These are phyloP conservation scores for Molossus molossus DNA, from an alignment of 2,797 vertebrate species.

Conservation along the genomic window DNA sequence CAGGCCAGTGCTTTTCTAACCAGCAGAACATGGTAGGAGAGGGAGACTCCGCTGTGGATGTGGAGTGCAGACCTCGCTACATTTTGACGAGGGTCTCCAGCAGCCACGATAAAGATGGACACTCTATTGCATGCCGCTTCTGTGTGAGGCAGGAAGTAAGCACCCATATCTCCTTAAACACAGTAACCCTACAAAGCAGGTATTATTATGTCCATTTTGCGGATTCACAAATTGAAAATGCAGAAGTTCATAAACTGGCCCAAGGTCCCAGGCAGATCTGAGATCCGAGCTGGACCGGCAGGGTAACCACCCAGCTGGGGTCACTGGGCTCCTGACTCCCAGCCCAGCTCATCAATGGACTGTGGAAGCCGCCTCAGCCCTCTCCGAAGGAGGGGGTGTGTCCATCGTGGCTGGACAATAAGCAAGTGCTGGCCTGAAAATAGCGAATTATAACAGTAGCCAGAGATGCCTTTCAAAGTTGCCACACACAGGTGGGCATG, in stretches of 20 bases:
- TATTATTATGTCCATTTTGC: not conserved
- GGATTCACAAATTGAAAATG: not conserved
- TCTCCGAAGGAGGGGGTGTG: not conserved
- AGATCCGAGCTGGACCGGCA: not conserved
- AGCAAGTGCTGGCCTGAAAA: not conserved
- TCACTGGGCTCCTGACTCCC: conserved; percentile 1
- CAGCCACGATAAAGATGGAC: not conserved
- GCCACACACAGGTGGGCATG: not conserved
- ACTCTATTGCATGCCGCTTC: not conserved
- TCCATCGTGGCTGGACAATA: not conserved
- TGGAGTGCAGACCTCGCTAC: not conserved
- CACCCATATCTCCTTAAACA: not conserved
- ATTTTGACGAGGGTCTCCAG: not conserved
- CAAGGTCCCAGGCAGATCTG: conserved; percentile 1
- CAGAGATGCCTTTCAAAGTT: not conserved
- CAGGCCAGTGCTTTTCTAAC: not conserved
- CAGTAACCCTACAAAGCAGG: not conserved
- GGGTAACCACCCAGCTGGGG: not conserved
- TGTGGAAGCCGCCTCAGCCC: not conserved
- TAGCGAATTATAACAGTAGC: not conserved
- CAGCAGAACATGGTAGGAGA: not conserved
- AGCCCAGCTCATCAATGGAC: not conserved
- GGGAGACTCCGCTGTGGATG: not conserved
- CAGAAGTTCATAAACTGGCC: conserved; percentile 15
- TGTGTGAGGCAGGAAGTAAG: not conserved